Conservation (phyloP, 1,140 invertebrate genomes). For the Aphelenchoides avenae region DNA sequence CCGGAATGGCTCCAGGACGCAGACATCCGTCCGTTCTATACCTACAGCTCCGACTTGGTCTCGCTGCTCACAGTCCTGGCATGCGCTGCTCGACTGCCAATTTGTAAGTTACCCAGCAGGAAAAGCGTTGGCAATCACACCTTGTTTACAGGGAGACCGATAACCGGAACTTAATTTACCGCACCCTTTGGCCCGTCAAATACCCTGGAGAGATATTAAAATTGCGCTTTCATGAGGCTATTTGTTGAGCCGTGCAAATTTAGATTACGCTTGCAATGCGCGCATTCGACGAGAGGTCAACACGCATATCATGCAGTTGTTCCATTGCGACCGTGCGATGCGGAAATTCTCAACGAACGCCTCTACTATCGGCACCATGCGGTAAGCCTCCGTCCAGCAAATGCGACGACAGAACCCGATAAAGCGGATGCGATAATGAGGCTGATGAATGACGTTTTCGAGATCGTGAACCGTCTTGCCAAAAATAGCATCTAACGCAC, state of each 20-base stretch:
- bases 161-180: too few relatives aligned
- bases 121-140: too few relatives aligned
- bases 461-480: slow-evolving; percentile 14
- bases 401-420: slow-evolving; percentile 17
- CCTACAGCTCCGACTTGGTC: slow-evolving; percentile 47
- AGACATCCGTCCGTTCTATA: slow-evolving; percentile 49
- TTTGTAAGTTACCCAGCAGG: too few relatives aligned
- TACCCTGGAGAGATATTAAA: too few relatives aligned
- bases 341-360: slow-evolving; percentile 25
- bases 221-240: too few relatives aligned
- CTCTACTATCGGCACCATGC: slow-evolving; percentile 26
- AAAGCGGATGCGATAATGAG: slow-evolving; percentile 8
- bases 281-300: slow-evolving; percentile 46
- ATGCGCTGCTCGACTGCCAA: slow-evolving; percentile 41
- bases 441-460: not conserved
- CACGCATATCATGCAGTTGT: slow-evolving; percentile 28
- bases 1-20: slow-evolving; percentile 26
- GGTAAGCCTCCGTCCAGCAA: slow-evolving; percentile 13
- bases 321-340: slow-evolving; percentile 22
- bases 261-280: slow-evolving; percentile 49
- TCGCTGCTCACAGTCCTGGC: slow-evolving; percentile 48
- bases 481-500: not conserved
- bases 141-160: too few relatives aligned
- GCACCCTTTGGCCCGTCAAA: too few relatives aligned
- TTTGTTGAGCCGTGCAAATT: too few relatives aligned